phyloP scores from a whole-genome alignment of 2,888 invertebrate genomes.

The Phymatocera aterrima region DNA sequence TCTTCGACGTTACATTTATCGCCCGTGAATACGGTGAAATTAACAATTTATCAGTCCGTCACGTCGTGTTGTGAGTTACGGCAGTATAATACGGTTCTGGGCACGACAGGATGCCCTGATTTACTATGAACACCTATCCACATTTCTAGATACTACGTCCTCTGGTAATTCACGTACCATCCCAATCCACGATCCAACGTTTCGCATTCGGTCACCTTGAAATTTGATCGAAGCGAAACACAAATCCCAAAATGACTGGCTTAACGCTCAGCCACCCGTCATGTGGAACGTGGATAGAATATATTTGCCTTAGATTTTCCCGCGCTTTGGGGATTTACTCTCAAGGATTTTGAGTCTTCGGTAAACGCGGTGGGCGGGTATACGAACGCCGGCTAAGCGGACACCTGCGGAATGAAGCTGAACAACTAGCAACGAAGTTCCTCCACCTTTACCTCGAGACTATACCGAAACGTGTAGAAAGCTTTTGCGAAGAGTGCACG shows the following conservation, averaged over 20 bases:
- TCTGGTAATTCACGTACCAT: neutral
- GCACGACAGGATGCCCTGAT: neutral
- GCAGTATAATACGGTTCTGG: neutral
- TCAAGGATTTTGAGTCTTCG: neutral
- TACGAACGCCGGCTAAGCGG: neutral
- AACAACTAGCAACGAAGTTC: neutral
- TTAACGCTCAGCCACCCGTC: conserved; percentile 35
- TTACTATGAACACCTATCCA: neutral
- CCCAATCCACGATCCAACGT: neutral
- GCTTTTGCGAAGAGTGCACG: too few species aligned
- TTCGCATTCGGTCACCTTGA: neutral
- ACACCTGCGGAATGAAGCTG: conserved; percentile 35
- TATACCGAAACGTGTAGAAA: neutral
- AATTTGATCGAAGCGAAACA: neutral
- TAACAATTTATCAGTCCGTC: neutral
- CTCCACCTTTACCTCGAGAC: neutral
- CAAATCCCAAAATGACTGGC: conserved; percentile 36
- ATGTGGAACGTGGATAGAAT: conserved; percentile 31
- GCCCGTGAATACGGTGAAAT: neutral
- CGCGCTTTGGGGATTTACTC: conserved; percentile 18
- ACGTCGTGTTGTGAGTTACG: neutral
- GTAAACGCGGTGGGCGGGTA: neutral
- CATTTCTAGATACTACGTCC: neutral
- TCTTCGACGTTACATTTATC: neutral
- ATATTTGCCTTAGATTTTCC: conserved; percentile 34